Evolutionary conservation across 2,113 vertebrate genomes (phyloP).

Genomic region (Ahaetulla prasina): DNA sequence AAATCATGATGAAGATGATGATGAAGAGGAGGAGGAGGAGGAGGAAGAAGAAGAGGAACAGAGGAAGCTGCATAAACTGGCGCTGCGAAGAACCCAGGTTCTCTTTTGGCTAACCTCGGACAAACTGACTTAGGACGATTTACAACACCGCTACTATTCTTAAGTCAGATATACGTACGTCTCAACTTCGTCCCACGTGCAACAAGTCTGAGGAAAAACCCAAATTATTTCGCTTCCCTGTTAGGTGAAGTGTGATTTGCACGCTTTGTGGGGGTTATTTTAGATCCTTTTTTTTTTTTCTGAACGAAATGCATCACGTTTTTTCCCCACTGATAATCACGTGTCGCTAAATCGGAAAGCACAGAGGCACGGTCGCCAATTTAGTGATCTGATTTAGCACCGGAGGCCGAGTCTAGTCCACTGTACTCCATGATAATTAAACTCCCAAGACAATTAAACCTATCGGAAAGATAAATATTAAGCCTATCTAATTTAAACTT

Average conservation of each 20-base stretch:
- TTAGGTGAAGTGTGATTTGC: too few relatives aligned
- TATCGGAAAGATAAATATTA: background rate
- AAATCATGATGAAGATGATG: background rate
- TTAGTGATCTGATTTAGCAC: background rate
- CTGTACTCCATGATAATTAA: background rate
- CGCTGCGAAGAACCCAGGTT: background rate
- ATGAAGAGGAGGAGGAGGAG: too few relatives aligned
- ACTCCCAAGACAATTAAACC: background rate
- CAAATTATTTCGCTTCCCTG: background rate
- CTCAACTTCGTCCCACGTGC: background rate
- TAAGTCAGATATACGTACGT: background rate
- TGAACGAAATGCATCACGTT: background rate
- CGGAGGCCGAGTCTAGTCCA: background rate
- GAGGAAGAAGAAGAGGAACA: background rate
- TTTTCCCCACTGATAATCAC: background rate
- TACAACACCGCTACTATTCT: background rate
- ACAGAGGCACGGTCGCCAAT: too few relatives aligned
- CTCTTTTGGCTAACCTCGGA: background rate
- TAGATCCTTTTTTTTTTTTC: background rate
- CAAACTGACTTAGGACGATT: background rate
- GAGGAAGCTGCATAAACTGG: background rate
- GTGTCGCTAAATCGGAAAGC: background rate
- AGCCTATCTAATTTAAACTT: background rate
- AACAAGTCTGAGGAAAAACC: background rate
- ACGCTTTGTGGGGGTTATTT: background rate